These are phyloP conservation scores for Agrotis exclamationis DNA, from an alignment of 2,888 invertebrate genomes.

Conservation along the genomic window DNA sequence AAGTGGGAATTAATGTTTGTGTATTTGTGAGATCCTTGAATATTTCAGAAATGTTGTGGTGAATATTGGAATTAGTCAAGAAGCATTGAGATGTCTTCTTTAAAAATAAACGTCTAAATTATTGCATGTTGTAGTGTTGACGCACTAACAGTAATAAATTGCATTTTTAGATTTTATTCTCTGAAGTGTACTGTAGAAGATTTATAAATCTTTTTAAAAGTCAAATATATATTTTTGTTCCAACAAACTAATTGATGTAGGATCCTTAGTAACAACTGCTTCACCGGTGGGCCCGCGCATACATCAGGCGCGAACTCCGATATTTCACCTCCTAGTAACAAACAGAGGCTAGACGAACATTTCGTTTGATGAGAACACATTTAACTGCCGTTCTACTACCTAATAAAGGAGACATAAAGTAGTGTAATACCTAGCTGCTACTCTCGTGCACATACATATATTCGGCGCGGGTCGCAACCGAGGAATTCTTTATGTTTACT, in stretches of 20 bases:
- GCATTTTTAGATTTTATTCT: constrained; percentile 9
- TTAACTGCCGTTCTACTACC: constrained; percentile 79
- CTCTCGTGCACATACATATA: constrained; percentile 47
- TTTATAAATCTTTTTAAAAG: constrained; percentile 17
- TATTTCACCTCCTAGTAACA: constrained; percentile 49
- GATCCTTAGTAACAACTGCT: constrained; percentile 8
- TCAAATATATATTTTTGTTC: constrained; percentile 14
- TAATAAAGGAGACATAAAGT: constrained; percentile 84
- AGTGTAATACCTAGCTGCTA: constrained; percentile 66
- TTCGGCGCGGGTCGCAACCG: constrained; percentile 55
- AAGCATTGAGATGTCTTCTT: constrained; percentile 4
- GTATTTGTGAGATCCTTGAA: constrained; percentile 21
- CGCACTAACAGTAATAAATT: constrained; percentile 30
- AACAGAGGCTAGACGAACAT: constrained; percentile 68
- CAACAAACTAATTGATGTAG: constrained; percentile 8
- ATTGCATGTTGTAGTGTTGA: constrained; percentile 37
- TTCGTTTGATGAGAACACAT: constrained; percentile 77
- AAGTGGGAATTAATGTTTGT: constrained; percentile 18
- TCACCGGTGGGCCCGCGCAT: constrained; percentile 14
- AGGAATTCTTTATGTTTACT: constrained; percentile 73
- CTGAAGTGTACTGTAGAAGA: constrained; percentile 15
- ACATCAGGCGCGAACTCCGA: constrained; percentile 35
- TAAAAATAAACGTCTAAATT: constrained; percentile 30
- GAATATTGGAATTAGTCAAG: constrained; percentile 14
- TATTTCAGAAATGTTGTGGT: constrained; percentile 11